Percentiles rank a stretch among this genome's conserved stretches.
These are phyloP conservation scores for Menura novaehollandiae DNA, from an alignment of 2,113 vertebrate genomes.

Conservation along the genomic window DNA sequence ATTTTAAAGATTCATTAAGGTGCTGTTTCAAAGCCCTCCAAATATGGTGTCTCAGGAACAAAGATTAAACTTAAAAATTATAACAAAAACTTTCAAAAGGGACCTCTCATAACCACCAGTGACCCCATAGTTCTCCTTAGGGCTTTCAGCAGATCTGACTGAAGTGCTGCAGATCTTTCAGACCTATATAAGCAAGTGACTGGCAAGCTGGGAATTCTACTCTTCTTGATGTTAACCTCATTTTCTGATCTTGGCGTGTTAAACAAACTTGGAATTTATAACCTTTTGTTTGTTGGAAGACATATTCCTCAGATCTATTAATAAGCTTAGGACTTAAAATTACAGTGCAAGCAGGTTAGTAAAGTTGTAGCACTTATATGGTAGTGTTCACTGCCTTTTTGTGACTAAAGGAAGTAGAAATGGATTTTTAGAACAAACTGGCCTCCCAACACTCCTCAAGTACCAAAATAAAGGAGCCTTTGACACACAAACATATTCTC, in stretches of 20 bases:
- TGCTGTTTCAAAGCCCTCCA: background rate
- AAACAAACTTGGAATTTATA: background rate
- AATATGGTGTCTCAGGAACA: rapidly evolving
- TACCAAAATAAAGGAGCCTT: background rate
- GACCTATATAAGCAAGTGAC: background rate
- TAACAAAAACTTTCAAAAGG: background rate
- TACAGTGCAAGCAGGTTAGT: background rate
- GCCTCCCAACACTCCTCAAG: background rate
- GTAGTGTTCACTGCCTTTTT: background rate
- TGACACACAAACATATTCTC: background rate
- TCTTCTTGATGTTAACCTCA: background rate
- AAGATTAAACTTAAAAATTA: background rate
- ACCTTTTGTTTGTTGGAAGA: background rate
- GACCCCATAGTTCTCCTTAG: background rate
- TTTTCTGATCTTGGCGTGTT: background rate
- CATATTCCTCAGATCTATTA: background rate
- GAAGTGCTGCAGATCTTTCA: background rate
- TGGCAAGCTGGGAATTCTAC: background rate
- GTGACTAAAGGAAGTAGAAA: background rate
- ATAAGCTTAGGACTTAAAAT: background rate
- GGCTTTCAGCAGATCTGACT: background rate
- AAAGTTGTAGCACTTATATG: background rate
- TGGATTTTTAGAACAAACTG: background rate
- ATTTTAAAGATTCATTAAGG: background rate
- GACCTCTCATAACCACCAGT: background rate